A percentile compares a stretch with the other conserved stretches of the same genome.
Conservation (phyloP, 2,797 vertebrate genomes). For the Apogon talboti region DNA sequence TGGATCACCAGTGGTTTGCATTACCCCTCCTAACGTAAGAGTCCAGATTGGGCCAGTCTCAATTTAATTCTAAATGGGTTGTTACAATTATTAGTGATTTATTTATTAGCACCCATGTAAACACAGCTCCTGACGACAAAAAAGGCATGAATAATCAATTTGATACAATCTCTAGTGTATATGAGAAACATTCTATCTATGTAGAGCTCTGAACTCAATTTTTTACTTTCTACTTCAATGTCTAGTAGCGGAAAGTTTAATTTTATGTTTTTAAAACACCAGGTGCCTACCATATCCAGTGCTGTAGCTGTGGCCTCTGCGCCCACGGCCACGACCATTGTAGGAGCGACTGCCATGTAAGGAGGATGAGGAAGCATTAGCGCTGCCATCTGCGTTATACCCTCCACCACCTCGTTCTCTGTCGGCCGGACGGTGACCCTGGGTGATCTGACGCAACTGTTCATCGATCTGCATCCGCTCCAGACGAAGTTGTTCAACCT, state of each 20-base stretch:
- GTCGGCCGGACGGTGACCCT: slow-evolving; percentile 90
- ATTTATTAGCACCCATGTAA: too few species aligned
- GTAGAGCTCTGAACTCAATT: background rate
- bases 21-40: too few species aligned
- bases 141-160: too few species aligned
- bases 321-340: slow-evolving; percentile 92
- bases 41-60: too few species aligned
- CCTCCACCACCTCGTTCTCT: slow-evolving; percentile 84
- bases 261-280: background rate
- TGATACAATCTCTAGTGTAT: too few species aligned
- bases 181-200: background rate
- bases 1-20: too few species aligned
- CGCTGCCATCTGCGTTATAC: slow-evolving; percentile 87
- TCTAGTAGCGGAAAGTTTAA: background rate
- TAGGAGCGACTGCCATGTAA: slow-evolving; percentile 92
- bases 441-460: slow-evolving; percentile 94
- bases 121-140: too few species aligned
- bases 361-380: slow-evolving; percentile 78
- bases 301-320: slow-evolving; percentile 92
- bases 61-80: too few species aligned
- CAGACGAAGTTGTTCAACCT: slow-evolving; percentile 95
- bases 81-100: too few species aligned
- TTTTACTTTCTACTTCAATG: background rate
- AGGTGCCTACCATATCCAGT: slow-evolving; percentile 90
- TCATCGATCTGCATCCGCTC: slow-evolving; percentile 98